These are phyloP conservation scores for Rhinogobio ventralis DNA, from an alignment of 2,797 vertebrate species.

Conservation along the genomic window DNA sequence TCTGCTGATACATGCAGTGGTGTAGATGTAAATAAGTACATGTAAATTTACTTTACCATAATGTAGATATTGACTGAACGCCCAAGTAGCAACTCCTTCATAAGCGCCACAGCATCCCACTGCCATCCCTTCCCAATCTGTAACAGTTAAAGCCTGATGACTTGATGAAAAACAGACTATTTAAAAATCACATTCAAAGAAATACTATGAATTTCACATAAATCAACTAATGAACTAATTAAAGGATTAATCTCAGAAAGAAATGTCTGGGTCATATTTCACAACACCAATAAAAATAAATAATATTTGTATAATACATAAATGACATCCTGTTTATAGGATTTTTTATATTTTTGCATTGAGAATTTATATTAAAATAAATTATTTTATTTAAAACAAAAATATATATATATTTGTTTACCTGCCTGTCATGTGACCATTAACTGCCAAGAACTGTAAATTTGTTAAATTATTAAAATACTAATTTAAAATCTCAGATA, in stretches of 20 bases:
- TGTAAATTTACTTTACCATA: constrained; percentile 73
- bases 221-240: not conserved
- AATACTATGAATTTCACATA: not conserved
- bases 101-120: constrained; percentile 82
- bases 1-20: not conserved
- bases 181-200: not conserved
- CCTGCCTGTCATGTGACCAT: no score
- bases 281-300: not conserved
- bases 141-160: not conserved
- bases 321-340: not conserved
- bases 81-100: constrained; percentile 83
- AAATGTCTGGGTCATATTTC: not conserved
- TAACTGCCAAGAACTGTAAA: not conserved
- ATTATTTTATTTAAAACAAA: no score
- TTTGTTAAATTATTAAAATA: not conserved
- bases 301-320: not conserved
- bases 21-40: not conserved
- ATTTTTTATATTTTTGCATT: not conserved
- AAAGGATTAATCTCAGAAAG: not conserved
- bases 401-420: no score
- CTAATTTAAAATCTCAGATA: not conserved
- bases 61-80: constrained; percentile 79
- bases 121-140: constrained; percentile 85
- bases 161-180: not conserved
- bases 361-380: not conserved